These are phyloP conservation scores for Stenchaetothrips biformis DNA, from an alignment of 2,888 invertebrate species.

Conservation along the genomic window DNA sequence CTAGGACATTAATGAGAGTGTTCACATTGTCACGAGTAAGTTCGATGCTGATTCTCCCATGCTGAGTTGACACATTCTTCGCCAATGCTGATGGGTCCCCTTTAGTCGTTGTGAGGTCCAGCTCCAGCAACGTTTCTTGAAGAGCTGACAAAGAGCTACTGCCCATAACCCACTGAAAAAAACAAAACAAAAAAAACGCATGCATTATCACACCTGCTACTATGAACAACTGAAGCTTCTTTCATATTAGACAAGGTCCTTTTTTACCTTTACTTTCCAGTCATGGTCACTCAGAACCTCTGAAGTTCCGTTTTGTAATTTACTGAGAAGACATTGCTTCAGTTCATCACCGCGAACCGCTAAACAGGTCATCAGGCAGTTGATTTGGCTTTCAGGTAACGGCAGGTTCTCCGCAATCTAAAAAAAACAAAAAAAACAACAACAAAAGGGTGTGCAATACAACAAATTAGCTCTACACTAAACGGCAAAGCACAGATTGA, in stretches of 20 bases:
- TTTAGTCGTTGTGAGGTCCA: constrained; percentile 29
- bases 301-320: neutral
- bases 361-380: neutral
- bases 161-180: constrained; percentile 35
- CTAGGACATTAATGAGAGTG: constrained; percentile 7
- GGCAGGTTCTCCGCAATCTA: neutral
- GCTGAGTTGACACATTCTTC: neutral
- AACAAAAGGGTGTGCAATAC: no score
- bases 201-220: neutral
- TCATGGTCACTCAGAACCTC: neutral
- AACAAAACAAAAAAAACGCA: neutral
- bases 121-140: constrained; percentile 32
- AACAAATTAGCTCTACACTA: neutral
- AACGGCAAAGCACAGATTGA: neutral
- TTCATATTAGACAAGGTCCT: no score
- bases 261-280: neutral
- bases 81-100: neutral
- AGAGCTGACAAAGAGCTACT: constrained; percentile 33
- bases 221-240: neutral
- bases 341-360: neutral
- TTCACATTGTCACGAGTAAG: constrained; percentile 33
- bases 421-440: no score
- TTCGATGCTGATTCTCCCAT: constrained; percentile 30
- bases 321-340: neutral
- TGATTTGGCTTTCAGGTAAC: neutral